Evolutionary conservation across 2,888 invertebrate genomes (phyloP), one percentile per base, ranked within the genome.

Genomic region (Epinotia ramella): DNA sequence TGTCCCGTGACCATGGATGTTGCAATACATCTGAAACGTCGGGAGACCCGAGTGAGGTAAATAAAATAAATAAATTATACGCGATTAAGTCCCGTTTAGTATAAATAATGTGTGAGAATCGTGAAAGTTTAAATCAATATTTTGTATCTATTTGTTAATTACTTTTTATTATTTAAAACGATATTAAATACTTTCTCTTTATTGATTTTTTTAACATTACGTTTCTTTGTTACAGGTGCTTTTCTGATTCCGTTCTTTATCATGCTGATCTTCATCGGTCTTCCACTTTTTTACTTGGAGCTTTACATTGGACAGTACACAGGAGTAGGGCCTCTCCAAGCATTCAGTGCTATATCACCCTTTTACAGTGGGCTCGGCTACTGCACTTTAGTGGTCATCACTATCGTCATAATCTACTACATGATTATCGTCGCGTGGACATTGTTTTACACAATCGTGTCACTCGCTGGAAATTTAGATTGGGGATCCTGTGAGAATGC

Each of bases 381-480:
- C 83, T 96, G 96, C 80, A 96, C 96, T 0, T 90, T 97, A 78
- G 95, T 96, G 56, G 96, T 97, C 33, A 96, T 97, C 57, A 95
- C 95, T n/a, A 91, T 97, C 60, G 96, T 97, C 70, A 96, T 96
- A 20, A 95, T 97, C 80, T 97, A 97, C 87, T 97, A 97, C 90
- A 97, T 97, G 96, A 95, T 97, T 56, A 96, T 97, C 78, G 96
- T 97, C 63, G 95, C 96, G 0, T 97, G 97, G 96, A 96, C 97
- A 0, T 88, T 97, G 24, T 97, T 96, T 87, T 97, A 97, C 87
- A 96, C 96, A 49, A 95, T 96, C 70, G 96, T 96, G 1, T 97
- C 97, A 0, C 95, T 97, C 78, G 91, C 94, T 12, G 92, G 95
- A 0, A 90, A 94, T 65, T 89, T 97, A 68, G 95, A 95, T 28